Evolutionary conservation across 1,140 invertebrate species (phyloP).

Genomic region (Bilobella aurantiaca): DNA sequence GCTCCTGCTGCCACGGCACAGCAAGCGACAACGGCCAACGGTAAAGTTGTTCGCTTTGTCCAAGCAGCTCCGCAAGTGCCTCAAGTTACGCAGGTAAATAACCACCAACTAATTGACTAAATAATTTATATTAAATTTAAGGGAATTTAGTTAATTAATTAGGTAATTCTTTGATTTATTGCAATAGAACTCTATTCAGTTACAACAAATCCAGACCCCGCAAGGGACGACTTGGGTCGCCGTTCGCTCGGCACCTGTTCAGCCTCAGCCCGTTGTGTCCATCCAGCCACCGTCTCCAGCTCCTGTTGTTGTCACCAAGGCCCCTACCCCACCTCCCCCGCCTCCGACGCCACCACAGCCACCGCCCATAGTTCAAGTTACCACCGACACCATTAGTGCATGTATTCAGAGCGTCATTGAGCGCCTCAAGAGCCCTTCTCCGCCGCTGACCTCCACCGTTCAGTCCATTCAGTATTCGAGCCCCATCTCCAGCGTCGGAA

Average conservation of each 20-base stretch:
- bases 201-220: slow-evolving; percentile 33
- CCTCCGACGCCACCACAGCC: neutral
- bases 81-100: slow-evolving; percentile 29
- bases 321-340: neutral
- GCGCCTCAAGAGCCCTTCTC: neutral
- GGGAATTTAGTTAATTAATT: neutral
- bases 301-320: neutral
- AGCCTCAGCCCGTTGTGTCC: neutral
- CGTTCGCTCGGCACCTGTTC: slow-evolving; percentile 10
- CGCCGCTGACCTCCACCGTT: neutral
- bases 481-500: neutral
- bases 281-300: neutral
- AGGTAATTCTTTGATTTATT: slow-evolving; percentile 4
- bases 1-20: slow-evolving; percentile 18
- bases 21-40: slow-evolving; percentile 9
- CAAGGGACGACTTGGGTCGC: slow-evolving; percentile 28
- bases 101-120: no score
- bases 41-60: slow-evolving; percentile 32
- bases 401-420: slow-evolving; percentile 4
- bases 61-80: slow-evolving; percentile 21
- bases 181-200: slow-evolving; percentile 18
- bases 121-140: neutral
- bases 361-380: neutral
- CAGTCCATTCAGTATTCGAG: neutral
- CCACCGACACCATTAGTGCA: neutral